Percentiles rank a stretch among this genome's conserved stretches.
phyloP scores from a whole-genome alignment of 2,113 vertebrate species.

The Rana temporaria region DNA sequence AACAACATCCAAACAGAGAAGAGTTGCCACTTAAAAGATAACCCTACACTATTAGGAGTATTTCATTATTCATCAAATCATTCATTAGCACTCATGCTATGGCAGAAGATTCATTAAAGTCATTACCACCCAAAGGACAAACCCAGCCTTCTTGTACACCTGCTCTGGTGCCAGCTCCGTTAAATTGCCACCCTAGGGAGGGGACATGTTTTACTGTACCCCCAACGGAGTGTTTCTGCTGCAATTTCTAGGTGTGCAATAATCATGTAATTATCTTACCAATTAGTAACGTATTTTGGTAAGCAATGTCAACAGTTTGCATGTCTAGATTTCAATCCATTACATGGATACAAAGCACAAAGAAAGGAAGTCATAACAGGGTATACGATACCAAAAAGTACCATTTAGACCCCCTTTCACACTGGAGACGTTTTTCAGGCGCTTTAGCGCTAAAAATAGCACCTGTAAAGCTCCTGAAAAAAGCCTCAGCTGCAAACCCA shows the following conservation, averaged over 20 bases:
- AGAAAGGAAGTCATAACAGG: too few species aligned
- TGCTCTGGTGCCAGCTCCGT: conserved; percentile 57
- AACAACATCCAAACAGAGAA: conserved; percentile 45
- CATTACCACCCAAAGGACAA: conserved; percentile 47
- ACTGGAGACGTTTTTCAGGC: too few species aligned
- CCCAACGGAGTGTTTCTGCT: conserved; percentile 57
- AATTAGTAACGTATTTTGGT: conserved; percentile 63
- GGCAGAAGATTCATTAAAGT: conserved; percentile 50
- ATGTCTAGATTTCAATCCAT: conserved; percentile 29
- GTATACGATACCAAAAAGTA: too few species aligned
- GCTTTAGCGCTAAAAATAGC: too few species aligned
- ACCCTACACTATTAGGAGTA: conserved; percentile 57
- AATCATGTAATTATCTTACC: conserved; percentile 64
- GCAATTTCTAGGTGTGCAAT: conserved; percentile 64
- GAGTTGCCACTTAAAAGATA: conserved; percentile 59
- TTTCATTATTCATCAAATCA: too few species aligned
- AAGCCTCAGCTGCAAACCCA: too few species aligned
- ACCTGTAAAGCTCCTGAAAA: too few species aligned
- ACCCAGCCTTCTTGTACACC: conserved; percentile 55
- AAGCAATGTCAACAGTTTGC: conserved; percentile 57
- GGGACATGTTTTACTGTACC: conserved; percentile 52
- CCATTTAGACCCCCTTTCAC: too few species aligned
- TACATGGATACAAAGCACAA: too few species aligned
- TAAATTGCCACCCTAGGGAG: conserved; percentile 56
- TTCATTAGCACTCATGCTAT: conserved; percentile 59